phyloP scores from a whole-genome alignment of 2,888 invertebrate species.

The Caenorhabditis drosophilae region DNA sequence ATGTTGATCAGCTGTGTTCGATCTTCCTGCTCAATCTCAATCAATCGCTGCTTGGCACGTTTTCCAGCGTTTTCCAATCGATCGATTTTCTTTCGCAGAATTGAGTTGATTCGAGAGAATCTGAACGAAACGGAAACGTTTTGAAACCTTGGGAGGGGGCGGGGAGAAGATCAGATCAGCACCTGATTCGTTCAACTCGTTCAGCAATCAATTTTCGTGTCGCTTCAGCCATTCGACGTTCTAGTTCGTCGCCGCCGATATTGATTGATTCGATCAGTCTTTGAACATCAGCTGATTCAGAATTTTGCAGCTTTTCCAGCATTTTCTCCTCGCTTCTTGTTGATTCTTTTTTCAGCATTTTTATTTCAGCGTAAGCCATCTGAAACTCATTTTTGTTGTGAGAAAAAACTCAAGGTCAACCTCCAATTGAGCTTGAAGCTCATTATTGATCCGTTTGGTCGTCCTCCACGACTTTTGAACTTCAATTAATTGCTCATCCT shows the following conservation, averaged over 20 bases:
- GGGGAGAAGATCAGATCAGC: too few relatives aligned
- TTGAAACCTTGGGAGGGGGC: too few relatives aligned
- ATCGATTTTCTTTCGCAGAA: constrained; percentile 15
- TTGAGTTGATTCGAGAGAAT: constrained; percentile 17
- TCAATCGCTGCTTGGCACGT: constrained; percentile 9
- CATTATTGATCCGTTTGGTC: constrained; percentile 28
- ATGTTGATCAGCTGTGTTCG: constrained; percentile 7
- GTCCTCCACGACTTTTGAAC: constrained; percentile 31
- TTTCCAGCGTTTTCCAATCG: constrained; percentile 22
- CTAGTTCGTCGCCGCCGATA: constrained; percentile 53
- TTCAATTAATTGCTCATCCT: constrained; percentile 43
- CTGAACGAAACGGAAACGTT: too few relatives aligned
- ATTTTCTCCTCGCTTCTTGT: constrained; percentile 4
- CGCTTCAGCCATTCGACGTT: constrained; percentile 61
- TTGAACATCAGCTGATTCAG: constrained; percentile 20
- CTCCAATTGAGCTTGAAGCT: constrained; percentile 35
- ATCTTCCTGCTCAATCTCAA: constrained; percentile 7
- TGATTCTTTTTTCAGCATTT: constrained; percentile 23
- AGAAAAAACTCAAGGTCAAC: too few relatives aligned
- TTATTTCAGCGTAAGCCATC: constrained; percentile 43
- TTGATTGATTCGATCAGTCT: constrained; percentile 52
- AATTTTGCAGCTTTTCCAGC: constrained; percentile 7
- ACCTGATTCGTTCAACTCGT: constrained; percentile 38
- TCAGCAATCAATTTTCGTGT: constrained; percentile 58
- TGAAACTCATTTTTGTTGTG: too few relatives aligned